A percentile compares a stretch with the other conserved stretches of the same genome.
phyloP scores from a whole-genome alignment of 37 sponge, comb jelly and placozoan species.

The Hexactinellida sp. region DNA sequence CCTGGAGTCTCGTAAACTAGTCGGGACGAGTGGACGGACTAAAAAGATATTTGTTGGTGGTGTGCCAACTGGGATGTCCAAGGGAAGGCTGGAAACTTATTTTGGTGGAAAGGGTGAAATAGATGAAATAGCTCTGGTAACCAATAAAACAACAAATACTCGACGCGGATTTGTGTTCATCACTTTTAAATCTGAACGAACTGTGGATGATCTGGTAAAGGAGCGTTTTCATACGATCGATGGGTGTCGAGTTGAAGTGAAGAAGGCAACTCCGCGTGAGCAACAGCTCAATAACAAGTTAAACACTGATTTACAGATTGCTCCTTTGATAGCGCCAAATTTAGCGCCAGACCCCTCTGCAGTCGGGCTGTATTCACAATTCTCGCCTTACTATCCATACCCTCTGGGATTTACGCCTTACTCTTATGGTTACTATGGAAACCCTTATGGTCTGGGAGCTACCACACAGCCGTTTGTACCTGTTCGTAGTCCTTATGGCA shows the following conservation, averaged over 20 bases:
- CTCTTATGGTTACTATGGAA: background rate
- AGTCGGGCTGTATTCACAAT: conserved; percentile 3
- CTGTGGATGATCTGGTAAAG: conserved; percentile 37
- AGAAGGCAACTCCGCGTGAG: conserved; percentile 53
- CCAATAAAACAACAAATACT: conserved; percentile 29
- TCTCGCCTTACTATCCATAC: background rate
- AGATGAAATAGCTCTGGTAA: conserved; percentile 59
- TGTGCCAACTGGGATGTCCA: conserved; percentile 44
- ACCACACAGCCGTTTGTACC: background rate
- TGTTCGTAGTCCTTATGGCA: background rate
- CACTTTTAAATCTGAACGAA: conserved; percentile 30
- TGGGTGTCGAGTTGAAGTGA: conserved; percentile 42
- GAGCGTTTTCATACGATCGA: conserved; percentile 30
- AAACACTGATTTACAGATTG: background rate
- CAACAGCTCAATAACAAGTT: conserved; percentile 16
- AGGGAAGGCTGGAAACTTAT: conserved; percentile 31
- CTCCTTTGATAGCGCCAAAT: background rate
- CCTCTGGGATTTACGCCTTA: background rate
- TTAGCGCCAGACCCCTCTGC: background rate
- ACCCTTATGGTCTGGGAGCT: background rate
- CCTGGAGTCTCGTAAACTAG: conserved; percentile 19
- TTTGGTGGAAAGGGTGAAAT: conserved; percentile 37
- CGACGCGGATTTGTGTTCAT: conserved; percentile 60
- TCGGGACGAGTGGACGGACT: conserved; percentile 28
- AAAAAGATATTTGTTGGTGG: conserved; percentile 79